phyloP scores from a whole-genome alignment of 2,113 vertebrate genomes.

The Accipiter cooperii region DNA sequence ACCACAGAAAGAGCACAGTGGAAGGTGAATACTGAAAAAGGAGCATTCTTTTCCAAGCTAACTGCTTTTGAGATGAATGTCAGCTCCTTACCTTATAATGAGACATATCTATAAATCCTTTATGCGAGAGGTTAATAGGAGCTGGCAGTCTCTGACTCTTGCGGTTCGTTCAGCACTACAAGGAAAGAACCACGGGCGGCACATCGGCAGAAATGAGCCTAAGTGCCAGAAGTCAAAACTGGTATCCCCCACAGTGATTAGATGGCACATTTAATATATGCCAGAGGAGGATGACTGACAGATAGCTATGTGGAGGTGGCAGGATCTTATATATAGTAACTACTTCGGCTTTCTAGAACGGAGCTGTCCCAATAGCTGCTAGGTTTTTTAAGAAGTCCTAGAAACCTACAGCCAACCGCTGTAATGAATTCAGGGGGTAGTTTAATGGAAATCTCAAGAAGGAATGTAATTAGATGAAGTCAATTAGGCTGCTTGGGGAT shows the following conservation, averaged over 20 bases:
- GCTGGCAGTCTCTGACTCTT: constrained; percentile 42
- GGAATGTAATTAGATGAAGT: constrained; percentile 70
- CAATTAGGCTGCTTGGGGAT: constrained; percentile 73
- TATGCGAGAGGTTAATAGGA: constrained; percentile 50
- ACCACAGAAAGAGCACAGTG: neutral
- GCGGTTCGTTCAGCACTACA: neutral
- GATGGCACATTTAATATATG: constrained; percentile 30
- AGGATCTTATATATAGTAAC: neutral
- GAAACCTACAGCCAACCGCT: constrained; percentile 26
- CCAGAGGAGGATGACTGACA: constrained; percentile 3
- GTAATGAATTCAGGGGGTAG: constrained; percentile 59
- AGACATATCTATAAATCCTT: constrained; percentile 62
- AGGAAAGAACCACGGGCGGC: neutral
- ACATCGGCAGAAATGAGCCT: neutral
- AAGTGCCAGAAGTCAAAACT: constrained; percentile 41
- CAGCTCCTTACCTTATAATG: constrained; percentile 59
- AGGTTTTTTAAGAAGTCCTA: neutral
- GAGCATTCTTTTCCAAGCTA: constrained; percentile 30
- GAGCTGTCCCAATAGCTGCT: neutral
- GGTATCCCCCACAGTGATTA: neutral
- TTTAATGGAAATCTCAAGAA: constrained; percentile 66
- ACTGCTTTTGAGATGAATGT: constrained; percentile 59
- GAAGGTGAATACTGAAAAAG: constrained; percentile 57
- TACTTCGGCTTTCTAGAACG: neutral
- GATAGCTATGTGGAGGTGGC: neutral